These are phyloP conservation scores for Regulus satrapa DNA, from an alignment of 2,113 vertebrate genomes.

Conservation along the genomic window DNA sequence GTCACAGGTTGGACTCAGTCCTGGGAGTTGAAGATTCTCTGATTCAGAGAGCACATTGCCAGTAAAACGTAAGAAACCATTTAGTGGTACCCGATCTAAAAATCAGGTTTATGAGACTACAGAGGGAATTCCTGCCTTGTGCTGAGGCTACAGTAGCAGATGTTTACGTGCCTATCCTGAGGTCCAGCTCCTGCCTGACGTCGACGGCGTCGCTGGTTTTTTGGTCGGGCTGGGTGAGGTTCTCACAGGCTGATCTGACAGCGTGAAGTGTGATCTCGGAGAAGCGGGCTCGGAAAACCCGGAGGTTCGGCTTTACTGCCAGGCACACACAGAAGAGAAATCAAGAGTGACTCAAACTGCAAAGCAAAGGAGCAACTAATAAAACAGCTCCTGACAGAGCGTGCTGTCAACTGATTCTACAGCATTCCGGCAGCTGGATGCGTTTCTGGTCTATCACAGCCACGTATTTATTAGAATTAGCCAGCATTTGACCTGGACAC, in stretches of 20 bases:
- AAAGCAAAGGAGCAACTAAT: background rate
- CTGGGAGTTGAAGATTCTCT: background rate
- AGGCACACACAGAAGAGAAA: background rate
- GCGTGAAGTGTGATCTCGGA: conserved; percentile 92
- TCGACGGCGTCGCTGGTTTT: conserved; percentile 90
- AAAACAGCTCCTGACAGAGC: background rate
- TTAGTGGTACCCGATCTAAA: background rate
- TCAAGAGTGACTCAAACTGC: background rate
- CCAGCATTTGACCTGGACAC: background rate
- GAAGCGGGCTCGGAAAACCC: conserved; percentile 89
- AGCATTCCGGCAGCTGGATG: background rate
- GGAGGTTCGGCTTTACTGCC: conserved; percentile 85
- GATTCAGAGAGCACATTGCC: background rate
- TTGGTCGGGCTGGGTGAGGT: conserved; percentile 81
- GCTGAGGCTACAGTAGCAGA: background rate
- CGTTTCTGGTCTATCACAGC: background rate
- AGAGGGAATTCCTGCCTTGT: background rate
- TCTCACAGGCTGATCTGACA: conserved; percentile 84
- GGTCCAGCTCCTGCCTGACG: conserved; percentile 92
- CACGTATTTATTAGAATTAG: background rate
- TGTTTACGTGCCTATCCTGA: conserved; percentile 82
- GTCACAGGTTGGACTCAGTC: background rate
- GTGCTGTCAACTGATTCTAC: no score
- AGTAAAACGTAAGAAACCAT: background rate
- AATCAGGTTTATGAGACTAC: background rate